These are phyloP conservation scores for Sarotherodon lohbergeri DNA, from an alignment of 2,113 vertebrate genomes.

Conservation along the genomic window DNA sequence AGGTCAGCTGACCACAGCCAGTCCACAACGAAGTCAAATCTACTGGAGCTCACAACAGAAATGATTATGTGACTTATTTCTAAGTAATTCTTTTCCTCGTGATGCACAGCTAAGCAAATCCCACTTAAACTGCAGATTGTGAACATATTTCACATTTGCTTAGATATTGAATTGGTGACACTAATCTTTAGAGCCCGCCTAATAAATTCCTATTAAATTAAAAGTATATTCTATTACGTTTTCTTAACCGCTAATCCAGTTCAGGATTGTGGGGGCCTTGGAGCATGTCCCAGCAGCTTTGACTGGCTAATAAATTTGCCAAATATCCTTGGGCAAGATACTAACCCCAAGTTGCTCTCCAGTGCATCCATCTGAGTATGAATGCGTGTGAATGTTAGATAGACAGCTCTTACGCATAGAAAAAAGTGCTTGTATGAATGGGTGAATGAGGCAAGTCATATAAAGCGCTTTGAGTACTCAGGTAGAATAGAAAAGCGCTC, in stretches of 20 bases:
- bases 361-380: neutral
- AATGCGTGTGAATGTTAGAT: neutral
- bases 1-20: neutral
- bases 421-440: neutral
- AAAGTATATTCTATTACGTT: neutral
- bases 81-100: neutral
- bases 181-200: neutral
- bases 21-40: neutral
- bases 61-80: neutral
- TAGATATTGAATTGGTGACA: neutral
- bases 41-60: neutral
- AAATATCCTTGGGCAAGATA: neutral
- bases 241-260: neutral
- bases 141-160: neutral
- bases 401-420: neutral
- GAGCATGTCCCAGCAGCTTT: neutral
- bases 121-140: neutral
- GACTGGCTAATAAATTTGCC: neutral
- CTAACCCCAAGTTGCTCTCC: neutral
- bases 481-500: neutral
- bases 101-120: neutral
- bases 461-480: neutral
- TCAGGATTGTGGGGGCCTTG: neutral
- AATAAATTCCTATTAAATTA: neutral
- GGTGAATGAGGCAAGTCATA: neutral